phyloP scores from a whole-genome alignment of 1,140 invertebrate species.

The Diprion similis region DNA sequence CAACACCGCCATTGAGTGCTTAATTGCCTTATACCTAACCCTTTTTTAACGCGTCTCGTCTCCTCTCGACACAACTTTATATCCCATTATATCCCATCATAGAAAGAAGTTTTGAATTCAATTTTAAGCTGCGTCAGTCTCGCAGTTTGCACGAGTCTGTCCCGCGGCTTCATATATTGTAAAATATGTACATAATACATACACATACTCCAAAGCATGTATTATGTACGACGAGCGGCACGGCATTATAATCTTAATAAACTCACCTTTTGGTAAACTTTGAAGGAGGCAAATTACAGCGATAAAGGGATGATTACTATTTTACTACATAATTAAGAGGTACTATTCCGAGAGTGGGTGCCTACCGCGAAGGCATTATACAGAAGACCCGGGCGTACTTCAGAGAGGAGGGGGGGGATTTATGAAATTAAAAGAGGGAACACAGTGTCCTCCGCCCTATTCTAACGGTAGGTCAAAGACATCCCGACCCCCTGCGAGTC shows the following conservation, averaged over 20 bases:
- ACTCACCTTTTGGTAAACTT: neutral
- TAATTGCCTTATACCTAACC: too few relatives aligned
- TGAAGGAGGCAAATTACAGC: neutral
- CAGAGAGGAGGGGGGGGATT: too few relatives aligned
- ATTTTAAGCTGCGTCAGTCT: neutral
- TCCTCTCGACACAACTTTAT: too few relatives aligned
- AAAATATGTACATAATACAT: too few relatives aligned
- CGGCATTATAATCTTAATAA: conserved; percentile 1
- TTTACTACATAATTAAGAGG: conserved; percentile 3
- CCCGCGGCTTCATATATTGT: too few relatives aligned
- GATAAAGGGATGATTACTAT: conserved; percentile 2
- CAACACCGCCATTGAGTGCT: too few relatives aligned
- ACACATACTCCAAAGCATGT: too few relatives aligned
- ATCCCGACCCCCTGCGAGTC: too few relatives aligned
- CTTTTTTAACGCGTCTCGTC: too few relatives aligned
- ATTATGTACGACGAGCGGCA: neutral
- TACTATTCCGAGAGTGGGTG: neutral
- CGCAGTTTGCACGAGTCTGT: too few relatives aligned
- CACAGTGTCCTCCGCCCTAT: neutral
- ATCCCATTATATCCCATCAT: too few relatives aligned
- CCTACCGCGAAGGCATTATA: neutral
- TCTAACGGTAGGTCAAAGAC: too few relatives aligned
- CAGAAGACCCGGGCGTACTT: neutral
- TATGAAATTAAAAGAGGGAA: conserved; percentile 3
- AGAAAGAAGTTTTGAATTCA: neutral